These are phyloP conservation scores for Argynnis bischoffii DNA, from an alignment of 2,888 invertebrate genomes.

Conservation along the genomic window DNA sequence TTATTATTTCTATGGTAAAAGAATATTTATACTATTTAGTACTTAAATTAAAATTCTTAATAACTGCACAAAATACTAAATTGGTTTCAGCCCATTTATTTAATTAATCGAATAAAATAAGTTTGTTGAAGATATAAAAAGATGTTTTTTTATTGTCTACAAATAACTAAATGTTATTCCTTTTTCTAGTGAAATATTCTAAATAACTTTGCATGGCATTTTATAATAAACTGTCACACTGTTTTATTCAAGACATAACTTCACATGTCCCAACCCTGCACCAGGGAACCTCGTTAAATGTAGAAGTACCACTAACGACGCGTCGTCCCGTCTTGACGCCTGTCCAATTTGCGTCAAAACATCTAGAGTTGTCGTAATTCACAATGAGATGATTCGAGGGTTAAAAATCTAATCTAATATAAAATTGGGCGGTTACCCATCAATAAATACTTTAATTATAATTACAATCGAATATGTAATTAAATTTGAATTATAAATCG, in stretches of 20 bases:
- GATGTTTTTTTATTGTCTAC: background rate
- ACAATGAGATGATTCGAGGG: constrained; percentile 31
- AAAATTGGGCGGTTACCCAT: constrained; percentile 1
- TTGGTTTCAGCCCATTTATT: no score
- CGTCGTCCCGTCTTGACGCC: constrained; percentile 56
- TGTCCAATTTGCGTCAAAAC: constrained; percentile 73
- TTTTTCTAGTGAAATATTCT: background rate
- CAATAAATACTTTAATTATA: background rate
- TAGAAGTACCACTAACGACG: constrained; percentile 59
- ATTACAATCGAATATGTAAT: background rate
- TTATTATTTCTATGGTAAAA: no score
- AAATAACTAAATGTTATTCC: background rate
- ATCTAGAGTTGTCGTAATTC: constrained; percentile 38
- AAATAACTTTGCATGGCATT: background rate
- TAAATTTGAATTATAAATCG: no score
- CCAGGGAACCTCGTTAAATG: constrained; percentile 62
- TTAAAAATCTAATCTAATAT: constrained; percentile 29
- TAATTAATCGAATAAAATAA: no score
- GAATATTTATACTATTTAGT: no score
- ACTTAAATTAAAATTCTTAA: no score
- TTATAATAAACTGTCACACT: constrained; percentile 21
- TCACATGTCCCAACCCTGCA: constrained; percentile 50
- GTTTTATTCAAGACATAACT: constrained; percentile 21
- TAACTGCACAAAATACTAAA: no score
- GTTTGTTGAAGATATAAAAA: no score